Evolutionary conservation across 2,113 vertebrate genomes (phyloP).

Genomic region (Tapirus terrestris): DNA sequence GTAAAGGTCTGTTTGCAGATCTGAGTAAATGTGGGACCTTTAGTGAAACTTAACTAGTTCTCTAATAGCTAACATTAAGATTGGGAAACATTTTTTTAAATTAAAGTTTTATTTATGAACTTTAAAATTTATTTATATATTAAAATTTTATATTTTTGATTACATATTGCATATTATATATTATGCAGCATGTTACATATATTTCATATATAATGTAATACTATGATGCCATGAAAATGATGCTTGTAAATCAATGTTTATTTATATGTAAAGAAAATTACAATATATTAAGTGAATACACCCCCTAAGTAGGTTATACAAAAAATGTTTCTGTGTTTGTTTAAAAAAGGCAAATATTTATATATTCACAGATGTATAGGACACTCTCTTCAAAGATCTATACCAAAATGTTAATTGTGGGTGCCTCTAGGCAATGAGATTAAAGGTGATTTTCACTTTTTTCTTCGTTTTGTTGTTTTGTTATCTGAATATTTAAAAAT

Average conservation of each 20-base stretch:
- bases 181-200: neutral
- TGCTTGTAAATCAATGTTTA: neutral
- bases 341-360: neutral
- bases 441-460: neutral
- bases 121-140: neutral
- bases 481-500: neutral
- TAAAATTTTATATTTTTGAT: neutral
- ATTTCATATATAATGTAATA: neutral
- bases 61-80: neutral
- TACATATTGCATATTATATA: neutral
- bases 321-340: neutral
- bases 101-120: neutral
- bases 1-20: neutral
- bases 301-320: neutral
- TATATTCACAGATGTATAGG: neutral
- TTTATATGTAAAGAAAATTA: neutral
- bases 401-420: neutral
- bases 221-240: neutral
- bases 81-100: neutral
- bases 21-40: neutral
- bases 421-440: neutral
- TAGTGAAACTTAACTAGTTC: neutral
- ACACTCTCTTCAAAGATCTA: neutral
- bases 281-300: neutral
- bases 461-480: neutral